Conservation (phyloP, 2,888 invertebrate species). For the Drosophila demipolita region DNA sequence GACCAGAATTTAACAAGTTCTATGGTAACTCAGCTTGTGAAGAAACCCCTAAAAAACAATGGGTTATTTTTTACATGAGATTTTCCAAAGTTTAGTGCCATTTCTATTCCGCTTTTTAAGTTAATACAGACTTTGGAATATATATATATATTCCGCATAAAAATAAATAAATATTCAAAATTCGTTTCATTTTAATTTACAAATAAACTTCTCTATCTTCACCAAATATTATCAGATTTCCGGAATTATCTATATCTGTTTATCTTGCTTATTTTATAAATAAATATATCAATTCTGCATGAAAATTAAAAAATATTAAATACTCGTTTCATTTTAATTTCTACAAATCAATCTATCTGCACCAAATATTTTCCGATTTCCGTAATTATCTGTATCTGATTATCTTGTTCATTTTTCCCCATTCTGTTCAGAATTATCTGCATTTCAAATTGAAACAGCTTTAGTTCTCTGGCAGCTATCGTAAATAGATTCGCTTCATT, state of each 20-base stretch:
- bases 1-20: background rate
- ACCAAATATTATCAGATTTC: background rate
- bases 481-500: slow-evolving; percentile 10
- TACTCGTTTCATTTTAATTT: background rate
- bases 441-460: slow-evolving; percentile 1
- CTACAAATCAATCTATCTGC: background rate
- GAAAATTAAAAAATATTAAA: background rate
- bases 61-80: background rate
- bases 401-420: background rate
- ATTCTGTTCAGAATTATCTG: background rate
- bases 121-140: background rate
- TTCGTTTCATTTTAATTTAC: background rate
- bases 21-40: too few species aligned
- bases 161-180: background rate
- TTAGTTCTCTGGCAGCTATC: background rate
- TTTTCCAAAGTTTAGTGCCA: background rate
- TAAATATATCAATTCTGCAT: background rate
- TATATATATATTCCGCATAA: background rate
- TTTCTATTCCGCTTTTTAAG: background rate
- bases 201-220: background rate
- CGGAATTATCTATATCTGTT: too few species aligned
- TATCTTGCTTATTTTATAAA: background rate
- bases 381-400: background rate
- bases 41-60: background rate
- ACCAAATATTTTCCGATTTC: background rate